Base-by-base conservation (phyloP, 2,113 vertebrate species). In the Irena cyanogastra region DNA sequence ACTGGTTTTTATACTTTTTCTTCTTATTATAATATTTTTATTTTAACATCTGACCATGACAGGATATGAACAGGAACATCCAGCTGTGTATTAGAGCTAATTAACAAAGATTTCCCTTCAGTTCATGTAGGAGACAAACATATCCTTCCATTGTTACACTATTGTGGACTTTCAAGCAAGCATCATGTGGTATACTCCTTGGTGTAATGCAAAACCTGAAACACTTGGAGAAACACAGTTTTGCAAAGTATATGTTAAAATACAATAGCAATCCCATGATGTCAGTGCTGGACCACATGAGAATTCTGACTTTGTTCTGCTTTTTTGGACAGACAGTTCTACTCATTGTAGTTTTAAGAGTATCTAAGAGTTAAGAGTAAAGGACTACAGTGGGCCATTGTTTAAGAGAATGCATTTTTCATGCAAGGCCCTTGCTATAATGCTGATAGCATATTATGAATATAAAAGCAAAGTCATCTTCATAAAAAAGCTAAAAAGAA, bases 401-500 rank as follows among this genome's bases (percentile, higher is more conserved):
- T 42, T 22, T 17, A 90, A 63, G 18, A 53, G 9, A 84, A 82
- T 22, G 47, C 10, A 63, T 79, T 89, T 92, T 83, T 90, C 28
- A 71, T 33, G 53, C 57, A 87, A 93, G 57, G n/a, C n/a, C 28
- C 45, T 93, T 71, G 28, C n/a, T 82, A 53, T 59, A 95, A 84
- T 69, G 45, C 74, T 93, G 89, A 69, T n/a, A 76, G 49, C 45
- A 79, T 39, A 92, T 47, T 89, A 82, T 52, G 56, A 93, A 53
- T 44, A 53, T 21, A 65, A 95, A 89, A 94, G 57, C 70, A 93
- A 95, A 94, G 83, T 80, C 57, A 85, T 91, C 65, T 57, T 91
- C 81, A 87, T 82, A 87, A 89, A 95, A 90, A 83, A 94, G 26
- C 65, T 82, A 50, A 87, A 82, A 93, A 83, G 65, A 89, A 89